These are phyloP conservation scores for Pseudopodoces humilis DNA, from an alignment of 2,113 vertebrate species.

Conservation along the genomic window DNA sequence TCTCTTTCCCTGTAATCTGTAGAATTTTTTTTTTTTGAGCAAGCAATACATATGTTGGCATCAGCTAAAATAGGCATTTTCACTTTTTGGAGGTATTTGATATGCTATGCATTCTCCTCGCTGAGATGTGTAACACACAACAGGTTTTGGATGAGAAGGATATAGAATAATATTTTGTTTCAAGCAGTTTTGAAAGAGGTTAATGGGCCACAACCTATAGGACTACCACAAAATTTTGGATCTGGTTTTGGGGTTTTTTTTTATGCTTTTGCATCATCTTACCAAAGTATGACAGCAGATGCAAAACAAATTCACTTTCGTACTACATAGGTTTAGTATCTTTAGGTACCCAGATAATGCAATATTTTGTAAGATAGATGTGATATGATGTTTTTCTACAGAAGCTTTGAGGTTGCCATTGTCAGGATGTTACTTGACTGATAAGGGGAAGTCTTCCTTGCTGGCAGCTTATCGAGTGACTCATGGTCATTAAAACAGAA, in stretches of 20 bases:
- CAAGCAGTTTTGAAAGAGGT: background rate
- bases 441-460: background rate
- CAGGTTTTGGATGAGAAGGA: background rate
- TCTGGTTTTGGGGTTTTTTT: background rate
- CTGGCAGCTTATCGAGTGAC: background rate
- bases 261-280: background rate
- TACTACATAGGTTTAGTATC: background rate
- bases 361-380: background rate
- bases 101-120: background rate
- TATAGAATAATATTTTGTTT: background rate
- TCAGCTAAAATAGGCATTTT: background rate
- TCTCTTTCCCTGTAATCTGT: background rate
- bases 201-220: background rate
- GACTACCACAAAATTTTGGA: background rate
- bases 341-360: background rate
- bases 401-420: background rate
- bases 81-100: background rate
- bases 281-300: background rate
- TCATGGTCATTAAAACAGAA: background rate
- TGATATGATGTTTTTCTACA: background rate
- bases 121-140: background rate
- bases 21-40: background rate
- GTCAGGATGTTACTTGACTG: background rate
- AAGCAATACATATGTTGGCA: background rate
- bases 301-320: accelerated